Base-by-base conservation (phyloP, 2,113 vertebrate species). In the Hippoglossus stenolepis region DNA sequence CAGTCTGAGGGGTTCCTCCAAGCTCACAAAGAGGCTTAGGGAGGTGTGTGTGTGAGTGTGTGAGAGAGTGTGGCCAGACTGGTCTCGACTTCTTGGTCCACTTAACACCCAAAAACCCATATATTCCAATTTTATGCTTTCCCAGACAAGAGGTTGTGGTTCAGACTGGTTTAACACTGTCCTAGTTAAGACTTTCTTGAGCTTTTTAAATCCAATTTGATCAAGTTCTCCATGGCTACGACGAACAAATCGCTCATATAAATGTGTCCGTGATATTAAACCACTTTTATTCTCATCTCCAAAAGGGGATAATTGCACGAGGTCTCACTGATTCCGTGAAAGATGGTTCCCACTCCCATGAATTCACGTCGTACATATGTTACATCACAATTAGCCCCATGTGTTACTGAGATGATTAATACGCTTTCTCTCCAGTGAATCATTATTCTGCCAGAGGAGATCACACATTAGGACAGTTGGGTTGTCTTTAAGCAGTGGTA, bases 171-270 rank as follows among this genome's bases (percentile, higher is more conserved):
- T 56, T 56, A 60, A 72, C 65, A 51, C 47, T 69, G 65, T 67
- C 51, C 73, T 66, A 69, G 71, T 81, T 79, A 71, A 84, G 54
- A 74, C 59, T 54, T 76, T 60, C 67, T 31, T 82, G 65, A 40
- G 72, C 49, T 54, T 70, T 75, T 87, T 23, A 75, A 84, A 86
- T 83, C 74, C 65, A 79, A 70, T 85, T 84, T 5, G 67, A 64
- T 75, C 74, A 64, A 54, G 49, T 80, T 81, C 79, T 47, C 21
- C 18, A 57, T 35, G 65, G 53, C 18, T 66, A 56, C 0, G 17
- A 82, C 28, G 47, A 70, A 8, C 66, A 43, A 61, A 70, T 59
- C 62, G 40, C 21, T 71, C 63, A 20, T 49, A 49, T 49, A 62
- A 77, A 75, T 23, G 61, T 47, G 67, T 82, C 75, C 38, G 63